Conservation (phyloP, 2,113 vertebrate genomes). For the Hemibates koningsi region DNA sequence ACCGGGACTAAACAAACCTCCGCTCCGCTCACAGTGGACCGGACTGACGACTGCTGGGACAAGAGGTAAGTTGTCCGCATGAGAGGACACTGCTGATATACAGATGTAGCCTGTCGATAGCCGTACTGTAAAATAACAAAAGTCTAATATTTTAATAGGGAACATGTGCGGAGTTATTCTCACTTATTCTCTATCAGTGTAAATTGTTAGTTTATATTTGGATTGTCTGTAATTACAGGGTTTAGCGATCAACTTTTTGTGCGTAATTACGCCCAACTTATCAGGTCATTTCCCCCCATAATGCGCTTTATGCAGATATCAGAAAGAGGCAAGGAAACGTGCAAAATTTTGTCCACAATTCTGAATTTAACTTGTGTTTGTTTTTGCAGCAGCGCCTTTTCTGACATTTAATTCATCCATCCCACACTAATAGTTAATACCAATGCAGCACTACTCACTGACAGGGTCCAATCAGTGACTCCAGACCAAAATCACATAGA, state of each 20-base stretch:
- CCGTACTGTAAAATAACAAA: not conserved
- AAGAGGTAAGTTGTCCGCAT: constrained; percentile 5
- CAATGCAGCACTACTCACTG: not conserved
- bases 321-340: not conserved
- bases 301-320: not conserved
- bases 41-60: not conserved
- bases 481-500: not conserved
- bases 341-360: not conserved
- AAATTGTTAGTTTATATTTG: not conserved
- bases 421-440: not conserved
- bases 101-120: not conserved
- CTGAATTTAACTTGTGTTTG: not conserved
- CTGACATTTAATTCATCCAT: not conserved
- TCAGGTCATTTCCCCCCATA: not conserved
- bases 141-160: not conserved
- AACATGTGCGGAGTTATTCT: not conserved
- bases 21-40: not conserved
- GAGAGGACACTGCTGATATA: not conserved
- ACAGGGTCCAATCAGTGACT: not conserved
- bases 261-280: not conserved
- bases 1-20: constrained; percentile 3
- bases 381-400: not conserved
- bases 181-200: not conserved
- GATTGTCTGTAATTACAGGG: not conserved
- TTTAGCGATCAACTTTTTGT: not conserved